Percentiles rank a stretch among this genome's conserved stretches.
phyloP scores from a whole-genome alignment of 2,113 vertebrate genomes.

The Oreochromis spilurus region DNA sequence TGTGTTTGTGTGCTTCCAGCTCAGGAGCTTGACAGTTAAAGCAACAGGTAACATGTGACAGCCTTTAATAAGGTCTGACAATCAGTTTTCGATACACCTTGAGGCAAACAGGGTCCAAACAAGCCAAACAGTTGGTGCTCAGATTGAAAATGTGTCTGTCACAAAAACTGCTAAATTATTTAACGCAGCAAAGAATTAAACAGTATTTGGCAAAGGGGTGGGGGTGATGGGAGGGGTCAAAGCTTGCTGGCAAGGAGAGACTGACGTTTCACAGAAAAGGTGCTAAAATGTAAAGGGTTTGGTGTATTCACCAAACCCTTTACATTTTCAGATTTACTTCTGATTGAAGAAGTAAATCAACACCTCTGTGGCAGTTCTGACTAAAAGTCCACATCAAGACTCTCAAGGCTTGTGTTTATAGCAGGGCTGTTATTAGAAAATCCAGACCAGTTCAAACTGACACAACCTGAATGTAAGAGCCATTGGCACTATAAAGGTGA shows the following conservation, averaged over 20 bases:
- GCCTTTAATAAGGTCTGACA: neutral
- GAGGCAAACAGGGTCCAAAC: neutral
- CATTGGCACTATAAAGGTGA: neutral
- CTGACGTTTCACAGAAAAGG: neutral
- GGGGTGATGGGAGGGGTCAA: neutral
- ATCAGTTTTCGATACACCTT: neutral
- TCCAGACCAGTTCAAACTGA: neutral
- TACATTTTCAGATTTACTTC: too few relatives aligned
- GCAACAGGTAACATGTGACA: neutral
- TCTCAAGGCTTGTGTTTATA: neutral
- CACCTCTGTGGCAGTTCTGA: neutral
- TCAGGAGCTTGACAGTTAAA: neutral
- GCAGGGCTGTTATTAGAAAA: neutral
- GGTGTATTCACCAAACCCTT: neutral
- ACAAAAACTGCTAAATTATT: neutral
- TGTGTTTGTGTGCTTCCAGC: neutral
- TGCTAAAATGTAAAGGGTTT: neutral
- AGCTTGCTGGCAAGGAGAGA: neutral
- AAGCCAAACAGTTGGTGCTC: neutral
- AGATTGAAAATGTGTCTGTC: neutral
- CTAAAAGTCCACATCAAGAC: neutral
- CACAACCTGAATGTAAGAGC: neutral
- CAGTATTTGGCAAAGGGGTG: neutral
- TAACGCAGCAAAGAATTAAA: neutral
- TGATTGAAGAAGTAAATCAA: neutral